Base-by-base conservation (phyloP, 2,113 vertebrate genomes). In the Panurus biarmicus region DNA sequence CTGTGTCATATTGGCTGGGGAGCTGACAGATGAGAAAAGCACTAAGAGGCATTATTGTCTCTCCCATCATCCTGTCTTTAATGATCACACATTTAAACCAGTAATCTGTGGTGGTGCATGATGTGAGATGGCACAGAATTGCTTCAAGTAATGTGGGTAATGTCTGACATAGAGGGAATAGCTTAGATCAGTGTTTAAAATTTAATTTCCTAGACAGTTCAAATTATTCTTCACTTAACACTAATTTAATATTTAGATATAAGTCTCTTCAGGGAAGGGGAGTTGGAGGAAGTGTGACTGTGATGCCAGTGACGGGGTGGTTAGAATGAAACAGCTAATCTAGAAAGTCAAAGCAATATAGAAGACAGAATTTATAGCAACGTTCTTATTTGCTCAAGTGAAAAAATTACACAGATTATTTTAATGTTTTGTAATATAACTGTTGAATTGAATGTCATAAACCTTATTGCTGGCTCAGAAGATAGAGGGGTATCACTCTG, bases 141-240 rank as follows among this genome's bases (percentile, higher is more conserved):
- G 58, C 69, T 84, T 67, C 42, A 31, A 56, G 70, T 86, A 80
- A 79, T 26, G 38, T 57, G 26, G 29, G 31, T 47, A 93, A 66
- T 40, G 28, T 62, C 48, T 87, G 78, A 85, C 78, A 67, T 12
- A 78, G 29, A 87, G 23, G 11, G 21, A 93, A 71, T 45, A 82
- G 31, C 50, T 72, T 72, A 70, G n/a, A 90, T 69, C 44, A 40
- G 35, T 73, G 69, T 33, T 95, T 87, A 93, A 96, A 95, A 89
- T 80, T 64, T 85, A 29, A 91, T 93, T 77, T 91, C 64, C 56
- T 70, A 89, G 80, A 53, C 64, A 77, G 80, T 91, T 88, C 53
- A 88, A 92, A 85, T 92, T 86, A 91, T 93, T 89, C 57, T 53
- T 85, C 78, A 87, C 70, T 91, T 95, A 87, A 82, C 53, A 74